phyloP scores from a whole-genome alignment of 2,888 invertebrate genomes.

The Amaurobius ferox region DNA sequence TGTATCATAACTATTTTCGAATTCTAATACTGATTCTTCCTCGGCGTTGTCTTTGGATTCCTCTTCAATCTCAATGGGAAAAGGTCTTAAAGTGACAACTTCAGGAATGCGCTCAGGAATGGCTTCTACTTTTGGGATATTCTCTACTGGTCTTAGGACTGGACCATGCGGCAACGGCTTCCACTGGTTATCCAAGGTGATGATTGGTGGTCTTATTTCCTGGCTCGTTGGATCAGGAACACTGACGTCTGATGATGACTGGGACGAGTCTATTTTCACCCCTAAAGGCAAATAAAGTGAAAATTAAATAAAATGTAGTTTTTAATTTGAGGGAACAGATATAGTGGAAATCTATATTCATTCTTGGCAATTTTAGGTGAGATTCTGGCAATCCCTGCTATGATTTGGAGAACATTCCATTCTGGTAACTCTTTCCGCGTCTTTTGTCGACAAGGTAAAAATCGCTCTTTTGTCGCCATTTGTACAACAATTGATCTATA shows the following conservation, averaged over 20 bases:
- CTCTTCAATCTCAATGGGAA: not conserved
- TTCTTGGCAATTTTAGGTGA: too few relatives aligned
- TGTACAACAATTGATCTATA: too few relatives aligned
- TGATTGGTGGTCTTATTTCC: slow-evolving; percentile 21
- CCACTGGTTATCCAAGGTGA: slow-evolving; percentile 52
- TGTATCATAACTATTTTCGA: not conserved
- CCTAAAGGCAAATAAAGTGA: too few relatives aligned
- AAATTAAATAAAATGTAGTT: too few relatives aligned
- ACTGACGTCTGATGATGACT: not conserved
- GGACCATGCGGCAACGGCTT: slow-evolving; percentile 64
- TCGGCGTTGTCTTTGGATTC: not conserved
- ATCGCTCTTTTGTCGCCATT: too few relatives aligned
- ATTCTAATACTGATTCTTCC: not conserved
- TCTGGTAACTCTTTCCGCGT: too few relatives aligned
- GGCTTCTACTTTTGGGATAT: not conserved
- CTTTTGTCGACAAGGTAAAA: too few relatives aligned
- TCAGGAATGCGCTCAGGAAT: not conserved
- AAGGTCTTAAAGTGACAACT: not conserved
- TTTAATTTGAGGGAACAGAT: too few relatives aligned
- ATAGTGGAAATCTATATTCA: too few relatives aligned
- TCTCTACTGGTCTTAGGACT: slow-evolving; percentile 30
- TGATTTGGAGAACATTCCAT: too few relatives aligned
- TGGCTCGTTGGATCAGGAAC: slow-evolving; percentile 46
- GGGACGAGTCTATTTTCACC: not conserved
- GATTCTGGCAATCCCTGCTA: too few relatives aligned